Evolutionary conservation across 2,888 invertebrate genomes (phyloP).

Genomic region (Nymphalis urticae): DNA sequence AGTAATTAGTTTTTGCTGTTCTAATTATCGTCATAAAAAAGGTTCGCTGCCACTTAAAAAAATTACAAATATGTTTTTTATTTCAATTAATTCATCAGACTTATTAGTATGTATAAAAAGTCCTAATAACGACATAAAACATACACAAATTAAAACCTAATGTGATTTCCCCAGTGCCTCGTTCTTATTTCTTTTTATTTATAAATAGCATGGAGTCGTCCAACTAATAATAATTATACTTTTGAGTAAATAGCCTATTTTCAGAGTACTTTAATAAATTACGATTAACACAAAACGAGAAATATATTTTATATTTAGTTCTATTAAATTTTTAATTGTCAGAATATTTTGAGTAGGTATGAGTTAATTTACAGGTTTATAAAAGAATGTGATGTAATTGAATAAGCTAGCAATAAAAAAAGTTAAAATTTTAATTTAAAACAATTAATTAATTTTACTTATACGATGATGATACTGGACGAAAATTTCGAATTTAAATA

Average conservation of each 20-base stretch:
- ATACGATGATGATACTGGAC: too few species aligned
- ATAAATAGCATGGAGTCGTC: conserved; percentile 28
- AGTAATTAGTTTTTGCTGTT: too few species aligned
- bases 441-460: too few species aligned
- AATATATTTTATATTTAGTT: neutral
- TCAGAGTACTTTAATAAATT: conserved; percentile 22
- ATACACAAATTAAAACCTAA: conserved; percentile 24
- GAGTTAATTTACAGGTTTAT: neutral
- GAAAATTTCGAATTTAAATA: too few species aligned
- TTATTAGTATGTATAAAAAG: neutral
- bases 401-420: too few species aligned
- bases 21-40: too few species aligned
- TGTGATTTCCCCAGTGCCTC: conserved; percentile 31
- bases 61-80: too few species aligned
- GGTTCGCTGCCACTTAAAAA: too few species aligned
- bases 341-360: neutral
- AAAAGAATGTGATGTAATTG: too few species aligned
- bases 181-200: conserved; percentile 25
- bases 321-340: too few species aligned
- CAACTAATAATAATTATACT: conserved; percentile 25
- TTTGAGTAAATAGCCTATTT: conserved; percentile 32
- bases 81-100: neutral
- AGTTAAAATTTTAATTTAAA: too few species aligned
- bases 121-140: conserved; percentile 10
- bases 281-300: neutral